A percentile compares a stretch with the other conserved stretches of the same genome.
These are phyloP conservation scores for Latheticus oryzae DNA, from an alignment of 2,888 invertebrate genomes.

Conservation along the genomic window DNA sequence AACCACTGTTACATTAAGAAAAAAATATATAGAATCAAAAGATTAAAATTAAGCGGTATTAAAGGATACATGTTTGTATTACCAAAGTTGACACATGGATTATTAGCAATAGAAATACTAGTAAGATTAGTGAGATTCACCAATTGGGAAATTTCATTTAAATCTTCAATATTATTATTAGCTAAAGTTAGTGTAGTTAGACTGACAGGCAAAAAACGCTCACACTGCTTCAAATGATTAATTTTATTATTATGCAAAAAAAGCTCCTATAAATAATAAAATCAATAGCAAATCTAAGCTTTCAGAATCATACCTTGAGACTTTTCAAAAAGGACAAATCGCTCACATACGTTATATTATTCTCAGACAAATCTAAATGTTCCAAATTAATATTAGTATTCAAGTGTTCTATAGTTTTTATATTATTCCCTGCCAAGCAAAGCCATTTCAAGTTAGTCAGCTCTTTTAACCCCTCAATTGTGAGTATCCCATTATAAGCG, in stretches of 20 bases:
- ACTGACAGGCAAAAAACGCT: constrained; percentile 82
- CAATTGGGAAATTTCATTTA: constrained; percentile 87
- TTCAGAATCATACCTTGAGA: constrained; percentile 76
- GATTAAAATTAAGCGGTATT: constrained; percentile 4
- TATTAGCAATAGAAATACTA: constrained; percentile 86
- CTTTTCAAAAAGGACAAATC: constrained; percentile 86
- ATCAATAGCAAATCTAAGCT: neutral
- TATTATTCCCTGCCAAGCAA: constrained; percentile 89
- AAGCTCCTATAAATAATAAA: constrained; percentile 73
- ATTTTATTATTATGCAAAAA: constrained; percentile 89
- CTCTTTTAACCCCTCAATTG: constrained; percentile 90
- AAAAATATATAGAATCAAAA: constrained; percentile 14
- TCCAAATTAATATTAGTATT: constrained; percentile 84
- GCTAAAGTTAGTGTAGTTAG: constrained; percentile 82
- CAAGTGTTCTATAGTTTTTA: constrained; percentile 92
- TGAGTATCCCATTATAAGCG: constrained; percentile 88
- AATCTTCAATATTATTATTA: constrained; percentile 85
- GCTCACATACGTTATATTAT: constrained; percentile 85
- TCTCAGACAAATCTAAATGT: constrained; percentile 89
- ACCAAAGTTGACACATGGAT: constrained; percentile 87
- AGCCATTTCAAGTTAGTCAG: constrained; percentile 83
- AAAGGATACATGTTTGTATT: constrained; percentile 84
- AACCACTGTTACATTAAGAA: constrained; percentile 71
- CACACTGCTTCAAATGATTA: constrained; percentile 83
- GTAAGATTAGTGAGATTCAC: constrained; percentile 80